These are phyloP conservation scores for Aleiodes sp. DNA, from an alignment of 1,140 invertebrate species.

Conservation along the genomic window DNA sequence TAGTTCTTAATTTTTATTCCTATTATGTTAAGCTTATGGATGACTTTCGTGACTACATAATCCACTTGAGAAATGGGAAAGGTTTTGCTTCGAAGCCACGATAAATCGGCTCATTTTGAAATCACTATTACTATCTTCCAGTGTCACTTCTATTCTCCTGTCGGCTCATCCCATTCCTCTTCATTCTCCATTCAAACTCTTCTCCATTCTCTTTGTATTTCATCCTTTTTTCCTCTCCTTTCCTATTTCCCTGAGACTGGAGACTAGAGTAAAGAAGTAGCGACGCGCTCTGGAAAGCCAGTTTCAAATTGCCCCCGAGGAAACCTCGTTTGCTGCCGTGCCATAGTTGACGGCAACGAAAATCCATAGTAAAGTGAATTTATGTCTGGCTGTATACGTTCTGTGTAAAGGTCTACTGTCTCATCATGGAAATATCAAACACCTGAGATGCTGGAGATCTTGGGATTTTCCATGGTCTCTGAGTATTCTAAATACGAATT, in stretches of 20 bases:
- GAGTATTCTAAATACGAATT: background rate
- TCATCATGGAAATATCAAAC: background rate
- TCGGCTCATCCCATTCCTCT: background rate
- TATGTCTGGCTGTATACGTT: background rate
- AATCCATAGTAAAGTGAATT: background rate
- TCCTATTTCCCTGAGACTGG: background rate
- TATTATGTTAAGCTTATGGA: no score
- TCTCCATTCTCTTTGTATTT: background rate
- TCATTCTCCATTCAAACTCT: background rate
- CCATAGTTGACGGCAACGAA: background rate
- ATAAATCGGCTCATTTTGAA: conserved; percentile 9
- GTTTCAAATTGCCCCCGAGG: conserved; percentile 31
- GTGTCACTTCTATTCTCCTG: background rate
- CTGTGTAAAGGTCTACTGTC: background rate
- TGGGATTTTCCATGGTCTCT: background rate
- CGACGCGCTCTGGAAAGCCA: conserved; percentile 11
- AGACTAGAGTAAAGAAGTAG: background rate
- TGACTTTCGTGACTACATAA: background rate
- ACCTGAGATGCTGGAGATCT: background rate
- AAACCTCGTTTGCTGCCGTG: conserved; percentile 3
- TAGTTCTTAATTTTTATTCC: no score
- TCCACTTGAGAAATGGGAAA: background rate
- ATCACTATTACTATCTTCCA: background rate
- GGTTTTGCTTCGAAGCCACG: background rate
- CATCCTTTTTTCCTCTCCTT: background rate